A percentile compares a stretch with the other conserved stretches of the same genome.
Conservation (phyloP, 2,113 vertebrate genomes). For the Meriones unguiculatus region DNA sequence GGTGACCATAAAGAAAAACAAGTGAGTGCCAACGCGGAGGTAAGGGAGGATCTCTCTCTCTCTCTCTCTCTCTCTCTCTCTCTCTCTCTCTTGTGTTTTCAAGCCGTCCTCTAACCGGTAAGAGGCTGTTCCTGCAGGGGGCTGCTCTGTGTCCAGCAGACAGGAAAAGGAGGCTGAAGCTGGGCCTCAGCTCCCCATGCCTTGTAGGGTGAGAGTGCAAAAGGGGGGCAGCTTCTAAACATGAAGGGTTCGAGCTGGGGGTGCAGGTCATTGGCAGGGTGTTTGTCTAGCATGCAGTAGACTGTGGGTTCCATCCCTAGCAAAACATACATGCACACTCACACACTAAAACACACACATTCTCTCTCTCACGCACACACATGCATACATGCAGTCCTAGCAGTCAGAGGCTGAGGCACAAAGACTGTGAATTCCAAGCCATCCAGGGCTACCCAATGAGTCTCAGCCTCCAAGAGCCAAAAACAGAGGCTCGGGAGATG, state of each 20-base stretch:
- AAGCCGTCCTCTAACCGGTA: neutral
- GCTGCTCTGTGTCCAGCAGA: neutral
- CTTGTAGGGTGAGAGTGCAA: neutral
- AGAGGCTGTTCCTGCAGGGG: neutral
- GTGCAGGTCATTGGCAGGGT: neutral
- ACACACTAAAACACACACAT: neutral
- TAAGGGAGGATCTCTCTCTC: neutral
- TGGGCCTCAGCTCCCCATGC: neutral
- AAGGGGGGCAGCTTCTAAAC: neutral
- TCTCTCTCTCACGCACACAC: too few species aligned
- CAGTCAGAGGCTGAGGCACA: neutral
- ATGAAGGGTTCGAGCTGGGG: too few species aligned
- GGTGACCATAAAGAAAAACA: slow-evolving; percentile 40
- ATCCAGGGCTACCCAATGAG: neutral
- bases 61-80: too few species aligned
- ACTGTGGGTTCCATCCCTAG: neutral
- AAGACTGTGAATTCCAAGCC: neutral
- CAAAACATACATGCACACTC: neutral
- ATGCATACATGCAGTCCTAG: neutral
- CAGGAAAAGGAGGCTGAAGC: slow-evolving; percentile 16
- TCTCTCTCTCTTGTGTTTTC: too few species aligned
- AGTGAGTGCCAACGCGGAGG: neutral
- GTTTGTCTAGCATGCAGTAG: neutral
- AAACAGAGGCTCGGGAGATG: neutral
- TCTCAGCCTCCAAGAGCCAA: neutral